These are phyloP conservation scores for Tympanuchus pallidicinctus DNA, from an alignment of 2,113 vertebrate species.

Conservation along the genomic window DNA sequence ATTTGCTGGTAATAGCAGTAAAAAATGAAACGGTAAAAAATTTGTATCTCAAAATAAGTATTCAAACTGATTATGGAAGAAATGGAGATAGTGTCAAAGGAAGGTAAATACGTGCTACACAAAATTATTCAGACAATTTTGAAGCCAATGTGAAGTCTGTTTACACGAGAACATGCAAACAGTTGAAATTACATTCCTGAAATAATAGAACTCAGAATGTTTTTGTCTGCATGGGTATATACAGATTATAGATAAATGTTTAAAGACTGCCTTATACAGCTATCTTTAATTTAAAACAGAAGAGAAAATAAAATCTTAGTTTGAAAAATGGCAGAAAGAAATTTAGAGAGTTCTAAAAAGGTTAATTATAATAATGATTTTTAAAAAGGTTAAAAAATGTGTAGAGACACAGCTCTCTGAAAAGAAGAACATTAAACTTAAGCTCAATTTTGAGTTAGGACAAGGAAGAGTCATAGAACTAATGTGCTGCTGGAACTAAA, in stretches of 20 bases:
- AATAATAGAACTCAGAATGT: neutral
- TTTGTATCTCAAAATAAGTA: neutral
- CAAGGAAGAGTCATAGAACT: neutral
- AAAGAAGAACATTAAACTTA: neutral
- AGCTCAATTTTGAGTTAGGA: neutral
- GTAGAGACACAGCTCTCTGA: neutral
- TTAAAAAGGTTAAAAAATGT: neutral
- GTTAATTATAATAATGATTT: neutral
- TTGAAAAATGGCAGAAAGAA: neutral
- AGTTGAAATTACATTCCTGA: neutral
- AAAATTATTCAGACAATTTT: neutral
- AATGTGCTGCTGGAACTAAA: neutral
- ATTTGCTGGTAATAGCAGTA: neutral
- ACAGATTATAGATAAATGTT: neutral
- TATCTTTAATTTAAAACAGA: neutral
- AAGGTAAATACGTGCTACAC: neutral
- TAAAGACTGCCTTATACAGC: neutral
- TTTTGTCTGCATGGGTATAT: neutral
- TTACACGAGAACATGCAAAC: neutral
- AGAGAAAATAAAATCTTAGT: neutral
- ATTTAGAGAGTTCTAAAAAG: neutral
- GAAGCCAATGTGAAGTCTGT: neutral
- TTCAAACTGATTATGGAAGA: neutral
- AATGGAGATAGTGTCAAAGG: neutral
- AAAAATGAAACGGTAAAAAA: neutral